phyloP scores from a whole-genome alignment of 2,797 vertebrate genomes.

The Tamandua tetradactyla region DNA sequence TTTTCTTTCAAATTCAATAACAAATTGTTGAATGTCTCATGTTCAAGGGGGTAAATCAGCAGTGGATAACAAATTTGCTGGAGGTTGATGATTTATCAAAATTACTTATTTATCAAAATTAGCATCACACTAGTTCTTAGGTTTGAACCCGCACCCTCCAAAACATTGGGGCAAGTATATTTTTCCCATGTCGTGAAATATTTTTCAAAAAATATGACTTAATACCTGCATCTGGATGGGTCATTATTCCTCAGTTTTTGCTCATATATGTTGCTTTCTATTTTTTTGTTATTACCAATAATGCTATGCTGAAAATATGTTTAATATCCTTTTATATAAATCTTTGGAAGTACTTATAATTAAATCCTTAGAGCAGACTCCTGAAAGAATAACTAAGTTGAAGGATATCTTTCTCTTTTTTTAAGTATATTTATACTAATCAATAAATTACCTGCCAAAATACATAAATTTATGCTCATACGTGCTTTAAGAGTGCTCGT shows the following conservation, averaged over 20 bases:
- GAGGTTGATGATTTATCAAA: neutral
- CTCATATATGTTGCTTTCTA: neutral
- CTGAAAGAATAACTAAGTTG: neutral
- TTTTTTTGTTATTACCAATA: conserved; percentile 28
- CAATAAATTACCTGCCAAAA: neutral
- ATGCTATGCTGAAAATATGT: neutral
- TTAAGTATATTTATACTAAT: neutral
- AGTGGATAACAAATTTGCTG: neutral
- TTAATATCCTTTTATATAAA: neutral
- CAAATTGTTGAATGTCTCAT: neutral
- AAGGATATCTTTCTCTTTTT: neutral
- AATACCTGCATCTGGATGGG: neutral
- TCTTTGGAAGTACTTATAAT: neutral
- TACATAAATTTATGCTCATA: neutral
- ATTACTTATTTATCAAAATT: neutral
- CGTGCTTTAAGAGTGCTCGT: neutral
- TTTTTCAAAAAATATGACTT: neutral
- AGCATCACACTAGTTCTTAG: neutral
- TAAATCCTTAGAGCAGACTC: neutral
- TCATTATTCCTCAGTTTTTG: neutral
- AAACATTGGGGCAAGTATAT: neutral
- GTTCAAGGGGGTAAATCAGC: neutral
- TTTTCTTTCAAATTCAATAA: neutral
- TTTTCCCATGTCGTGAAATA: neutral
- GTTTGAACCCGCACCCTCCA: neutral